Conservation (phyloP, 2,113 vertebrate species). For the Balaeniceps rex region DNA sequence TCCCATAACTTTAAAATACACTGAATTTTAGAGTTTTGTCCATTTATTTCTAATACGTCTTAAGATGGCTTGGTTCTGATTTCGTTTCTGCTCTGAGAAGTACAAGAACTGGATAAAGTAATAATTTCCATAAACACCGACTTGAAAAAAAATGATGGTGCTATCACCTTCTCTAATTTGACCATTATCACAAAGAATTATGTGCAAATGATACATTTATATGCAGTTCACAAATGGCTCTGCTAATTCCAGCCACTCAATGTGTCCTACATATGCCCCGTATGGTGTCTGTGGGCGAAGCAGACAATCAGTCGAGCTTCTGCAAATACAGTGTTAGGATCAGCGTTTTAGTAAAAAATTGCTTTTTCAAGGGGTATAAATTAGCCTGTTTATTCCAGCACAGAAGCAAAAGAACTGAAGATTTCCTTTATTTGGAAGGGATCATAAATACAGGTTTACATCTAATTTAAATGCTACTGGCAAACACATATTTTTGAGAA, state of each 20-base stretch:
- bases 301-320: slow-evolving; percentile 14
- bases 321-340: neutral
- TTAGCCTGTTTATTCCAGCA: slow-evolving; percentile 15
- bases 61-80: neutral
- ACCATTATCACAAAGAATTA: slow-evolving; percentile 5
- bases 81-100: neutral
- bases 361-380: neutral
- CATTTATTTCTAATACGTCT: neutral
- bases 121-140: neutral
- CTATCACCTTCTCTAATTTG: slow-evolving; percentile 10
- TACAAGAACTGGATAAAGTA: neutral
- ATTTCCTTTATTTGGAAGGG: neutral
- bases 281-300: slow-evolving; percentile 19
- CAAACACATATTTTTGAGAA: neutral
- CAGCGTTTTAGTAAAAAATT: slow-evolving; percentile 38
- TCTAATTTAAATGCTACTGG: neutral
- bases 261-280: slow-evolving; percentile 19
- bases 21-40: neutral
- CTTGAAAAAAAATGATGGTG: neutral
- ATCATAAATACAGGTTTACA: neutral
- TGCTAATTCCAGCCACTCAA: slow-evolving; percentile 40
- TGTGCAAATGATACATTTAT: slow-evolving; percentile 34
- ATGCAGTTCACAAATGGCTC: slow-evolving; percentile 4
- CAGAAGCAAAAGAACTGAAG: neutral
- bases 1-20: neutral